Conservation (phyloP, 1,140 invertebrate species). For the Caenorhabditis tropicalis region DNA sequence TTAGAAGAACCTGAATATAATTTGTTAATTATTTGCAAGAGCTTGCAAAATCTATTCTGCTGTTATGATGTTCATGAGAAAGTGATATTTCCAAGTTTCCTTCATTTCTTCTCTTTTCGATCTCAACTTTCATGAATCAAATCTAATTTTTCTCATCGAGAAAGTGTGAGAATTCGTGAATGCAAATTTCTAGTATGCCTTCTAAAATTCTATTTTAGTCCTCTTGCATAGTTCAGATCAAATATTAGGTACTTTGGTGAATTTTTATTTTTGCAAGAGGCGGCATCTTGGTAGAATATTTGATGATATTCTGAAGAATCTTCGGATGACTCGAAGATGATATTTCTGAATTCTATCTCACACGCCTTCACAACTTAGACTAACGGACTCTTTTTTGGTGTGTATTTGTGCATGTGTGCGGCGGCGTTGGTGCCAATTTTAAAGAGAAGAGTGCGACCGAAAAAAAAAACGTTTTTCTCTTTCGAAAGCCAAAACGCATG, state of each 20-base stretch:
- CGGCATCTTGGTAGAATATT: no score
- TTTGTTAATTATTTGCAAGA: neutral
- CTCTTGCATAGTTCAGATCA: no score
- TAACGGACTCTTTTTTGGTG: neutral
- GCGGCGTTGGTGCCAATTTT: neutral
- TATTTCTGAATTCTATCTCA: neutral
- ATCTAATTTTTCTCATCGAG: neutral
- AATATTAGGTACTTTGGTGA: no score
- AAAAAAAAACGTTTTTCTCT: neutral
- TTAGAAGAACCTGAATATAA: conserved; percentile 81
- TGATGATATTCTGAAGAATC: no score
- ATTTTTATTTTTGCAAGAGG: no score
- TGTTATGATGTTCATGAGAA: neutral
- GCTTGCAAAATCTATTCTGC: neutral
- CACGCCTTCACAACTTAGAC: neutral
- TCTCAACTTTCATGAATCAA: neutral
- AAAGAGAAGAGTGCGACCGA: neutral
- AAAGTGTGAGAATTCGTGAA: neutral
- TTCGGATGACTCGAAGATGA: no score
- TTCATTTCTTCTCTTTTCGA: no score
- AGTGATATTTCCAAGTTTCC: no score
- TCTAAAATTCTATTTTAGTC: no score
- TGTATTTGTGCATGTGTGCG: neutral
- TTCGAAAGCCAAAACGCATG: conserved; percentile 38
- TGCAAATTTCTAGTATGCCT: no score